Percentiles rank a stretch among this genome's conserved stretches.
Evolutionary conservation across 2,797 vertebrate species (phyloP).

Genomic region (Menidia menidia): DNA sequence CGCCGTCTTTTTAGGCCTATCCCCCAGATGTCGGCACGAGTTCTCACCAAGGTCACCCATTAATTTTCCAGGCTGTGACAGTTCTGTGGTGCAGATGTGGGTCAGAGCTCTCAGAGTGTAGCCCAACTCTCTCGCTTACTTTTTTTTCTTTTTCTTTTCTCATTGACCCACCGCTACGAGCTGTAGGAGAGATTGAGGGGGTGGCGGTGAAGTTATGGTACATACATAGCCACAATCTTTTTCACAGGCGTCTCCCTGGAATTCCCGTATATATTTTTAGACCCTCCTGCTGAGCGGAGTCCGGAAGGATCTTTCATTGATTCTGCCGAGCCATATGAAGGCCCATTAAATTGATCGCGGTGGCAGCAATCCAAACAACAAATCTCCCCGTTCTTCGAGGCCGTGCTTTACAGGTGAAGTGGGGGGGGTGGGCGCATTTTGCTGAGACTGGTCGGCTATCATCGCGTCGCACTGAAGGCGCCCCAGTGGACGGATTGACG

Average conservation of each 20-base stretch:
- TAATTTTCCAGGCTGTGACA: slow-evolving; percentile 74
- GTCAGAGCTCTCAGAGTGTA: slow-evolving; percentile 67
- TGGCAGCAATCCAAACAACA: slow-evolving; percentile 33
- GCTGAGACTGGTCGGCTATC: slow-evolving; percentile 28
- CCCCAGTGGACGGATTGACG: slow-evolving; percentile 14
- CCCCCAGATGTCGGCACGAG: slow-evolving; percentile 61
- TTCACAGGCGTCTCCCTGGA: slow-evolving; percentile 53
- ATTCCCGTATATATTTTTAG: slow-evolving; percentile 65
- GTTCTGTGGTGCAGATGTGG: slow-evolving; percentile 78
- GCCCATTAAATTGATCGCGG: slow-evolving; percentile 61
- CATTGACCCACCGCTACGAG: slow-evolving; percentile 63
- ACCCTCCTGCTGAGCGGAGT: slow-evolving; percentile 49
- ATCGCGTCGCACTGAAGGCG: slow-evolving; percentile 24
- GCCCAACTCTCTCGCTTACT: slow-evolving; percentile 5
- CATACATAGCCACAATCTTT: slow-evolving; percentile 45
- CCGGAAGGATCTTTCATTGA: slow-evolving; percentile 64
- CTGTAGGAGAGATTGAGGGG: slow-evolving; percentile 27
- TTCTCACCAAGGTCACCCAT: slow-evolving; percentile 76
- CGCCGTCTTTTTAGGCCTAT: slow-evolving; percentile 73
- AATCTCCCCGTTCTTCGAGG: slow-evolving; percentile 24
- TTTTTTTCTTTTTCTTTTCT: slow-evolving; percentile 39
- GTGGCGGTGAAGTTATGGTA: slow-evolving; percentile 25
- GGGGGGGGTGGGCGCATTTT: slow-evolving; percentile 17
- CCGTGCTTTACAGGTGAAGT: slow-evolving; percentile 45
- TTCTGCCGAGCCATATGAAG: slow-evolving; percentile 58